Percentiles rank a stretch among this genome's conserved stretches.
These are phyloP conservation scores for Camptogramma bilineatum DNA, from an alignment of 2,888 invertebrate genomes.

Conservation along the genomic window DNA sequence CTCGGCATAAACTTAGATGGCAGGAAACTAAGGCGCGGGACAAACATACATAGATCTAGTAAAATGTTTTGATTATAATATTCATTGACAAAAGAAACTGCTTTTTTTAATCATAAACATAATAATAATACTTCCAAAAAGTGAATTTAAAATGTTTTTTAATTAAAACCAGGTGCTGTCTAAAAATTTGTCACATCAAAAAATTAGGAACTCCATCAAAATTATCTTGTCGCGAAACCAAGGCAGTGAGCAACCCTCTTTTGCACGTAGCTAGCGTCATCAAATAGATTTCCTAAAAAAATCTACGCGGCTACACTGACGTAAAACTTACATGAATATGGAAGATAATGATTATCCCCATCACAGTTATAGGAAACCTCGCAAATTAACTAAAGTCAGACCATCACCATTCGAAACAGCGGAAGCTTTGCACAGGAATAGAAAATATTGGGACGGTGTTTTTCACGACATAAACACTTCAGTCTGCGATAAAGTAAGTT, in stretches of 20 bases:
- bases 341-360: constrained; percentile 34
- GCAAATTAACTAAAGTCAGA: constrained; percentile 63
- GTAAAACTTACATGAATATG: constrained; percentile 30
- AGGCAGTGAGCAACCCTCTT: constrained; percentile 25
- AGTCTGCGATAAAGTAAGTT: constrained; percentile 32
- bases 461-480: constrained; percentile 54
- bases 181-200: constrained; percentile 7
- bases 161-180: too few relatives aligned
- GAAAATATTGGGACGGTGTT: constrained; percentile 69
- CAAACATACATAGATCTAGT: too few relatives aligned
- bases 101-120: too few relatives aligned
- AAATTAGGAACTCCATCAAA: constrained; percentile 21
- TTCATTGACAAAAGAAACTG: too few relatives aligned
- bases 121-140: too few relatives aligned
- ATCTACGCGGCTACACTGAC: constrained; percentile 48
- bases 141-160: too few relatives aligned
- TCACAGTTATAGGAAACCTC: constrained; percentile 49
- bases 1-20: too few relatives aligned
- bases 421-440: constrained; percentile 64
- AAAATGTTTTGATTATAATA: too few relatives aligned
- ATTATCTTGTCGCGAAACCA: constrained; percentile 3
- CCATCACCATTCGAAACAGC: constrained; percentile 62
- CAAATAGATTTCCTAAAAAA: constrained; percentile 15
- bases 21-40: too few relatives aligned
- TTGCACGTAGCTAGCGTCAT: constrained; percentile 21